Percentiles rank a stretch among this genome's conserved stretches.
These are phyloP conservation scores for Brachyalestes nurse DNA, from an alignment of 2,797 vertebrate genomes.

Conservation along the genomic window DNA sequence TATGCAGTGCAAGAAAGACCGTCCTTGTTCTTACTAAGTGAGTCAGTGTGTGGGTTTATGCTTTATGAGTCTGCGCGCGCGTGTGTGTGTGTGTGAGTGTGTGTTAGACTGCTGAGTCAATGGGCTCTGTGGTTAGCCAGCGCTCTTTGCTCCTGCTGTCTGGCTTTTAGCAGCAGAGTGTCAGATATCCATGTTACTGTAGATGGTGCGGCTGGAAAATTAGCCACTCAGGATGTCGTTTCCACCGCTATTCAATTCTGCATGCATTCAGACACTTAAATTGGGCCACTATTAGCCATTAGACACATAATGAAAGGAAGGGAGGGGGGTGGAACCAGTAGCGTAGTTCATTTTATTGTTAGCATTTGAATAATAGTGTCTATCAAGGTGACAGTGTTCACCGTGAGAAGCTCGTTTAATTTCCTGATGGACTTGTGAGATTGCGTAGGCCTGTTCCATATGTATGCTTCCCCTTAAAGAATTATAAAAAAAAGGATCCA, in stretches of 20 bases:
- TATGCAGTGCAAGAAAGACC: conserved; percentile 40
- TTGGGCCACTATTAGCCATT: conserved; percentile 46
- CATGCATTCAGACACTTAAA: conserved; percentile 23
- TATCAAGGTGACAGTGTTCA: conserved; percentile 68
- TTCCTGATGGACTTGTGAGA: conserved; percentile 85
- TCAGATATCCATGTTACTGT: conserved; percentile 39
- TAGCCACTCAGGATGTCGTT: conserved; percentile 22
- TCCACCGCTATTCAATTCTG: conserved; percentile 1
- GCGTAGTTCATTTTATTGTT: conserved; percentile 69
- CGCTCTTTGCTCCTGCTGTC: conserved; percentile 38
- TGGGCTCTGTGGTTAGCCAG: conserved; percentile 39
- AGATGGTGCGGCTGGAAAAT: conserved; percentile 40
- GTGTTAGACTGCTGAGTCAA: conserved; percentile 45
- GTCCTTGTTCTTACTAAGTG: conserved; percentile 38
- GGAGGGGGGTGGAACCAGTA: background rate
- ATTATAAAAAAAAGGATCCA: conserved; percentile 23
- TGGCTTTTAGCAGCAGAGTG: conserved; percentile 34
- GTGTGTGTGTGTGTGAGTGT: conserved; percentile 22
- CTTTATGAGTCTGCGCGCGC: background rate
- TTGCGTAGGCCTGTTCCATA: conserved; percentile 62
- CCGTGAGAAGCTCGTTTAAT: conserved; percentile 80
- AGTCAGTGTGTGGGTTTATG: conserved; percentile 26
- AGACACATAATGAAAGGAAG: conserved; percentile 25
- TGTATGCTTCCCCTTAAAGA: conserved; percentile 32
- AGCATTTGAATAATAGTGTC: conserved; percentile 86